Percentiles rank a stretch among this genome's conserved stretches.
Conservation (phyloP, 2,113 vertebrate genomes). For the Phylloscopus whistleri region DNA sequence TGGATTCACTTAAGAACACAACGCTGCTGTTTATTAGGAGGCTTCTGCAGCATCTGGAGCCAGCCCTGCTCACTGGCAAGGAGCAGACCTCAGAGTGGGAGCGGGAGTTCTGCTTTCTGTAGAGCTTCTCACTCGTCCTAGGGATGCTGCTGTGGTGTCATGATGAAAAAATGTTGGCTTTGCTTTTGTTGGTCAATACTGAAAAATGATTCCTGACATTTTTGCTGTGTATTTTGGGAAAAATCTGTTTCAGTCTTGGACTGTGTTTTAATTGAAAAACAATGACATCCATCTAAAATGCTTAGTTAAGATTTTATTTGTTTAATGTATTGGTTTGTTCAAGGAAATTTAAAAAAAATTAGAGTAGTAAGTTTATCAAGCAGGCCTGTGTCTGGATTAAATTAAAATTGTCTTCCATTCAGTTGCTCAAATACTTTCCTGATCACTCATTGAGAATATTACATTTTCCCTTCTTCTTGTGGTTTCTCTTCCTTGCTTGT, state of each 20-base stretch:
- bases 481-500: constrained; percentile 17
- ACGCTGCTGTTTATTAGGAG: background rate
- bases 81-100: background rate
- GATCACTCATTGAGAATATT: constrained; percentile 36
- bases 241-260: background rate
- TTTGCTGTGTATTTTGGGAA: background rate
- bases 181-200: constrained; percentile 13
- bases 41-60: background rate
- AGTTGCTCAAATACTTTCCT: constrained; percentile 53
- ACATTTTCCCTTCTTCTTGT: background rate
- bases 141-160: constrained; percentile 11
- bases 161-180: constrained; percentile 51
- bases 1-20: background rate
- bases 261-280: background rate
- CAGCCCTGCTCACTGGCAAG: background rate
- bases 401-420: constrained; percentile 39
- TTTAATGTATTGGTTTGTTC: background rate
- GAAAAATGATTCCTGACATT: constrained; percentile 11
- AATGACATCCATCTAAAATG: background rate
- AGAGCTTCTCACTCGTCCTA: background rate
- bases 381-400: constrained; percentile 34
- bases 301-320: constrained; percentile 9
- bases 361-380: constrained; percentile 1
- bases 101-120: background rate
- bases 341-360: background rate